phyloP scores from a whole-genome alignment of 2,888 invertebrate species.

The Coecobrya sp. region DNA sequence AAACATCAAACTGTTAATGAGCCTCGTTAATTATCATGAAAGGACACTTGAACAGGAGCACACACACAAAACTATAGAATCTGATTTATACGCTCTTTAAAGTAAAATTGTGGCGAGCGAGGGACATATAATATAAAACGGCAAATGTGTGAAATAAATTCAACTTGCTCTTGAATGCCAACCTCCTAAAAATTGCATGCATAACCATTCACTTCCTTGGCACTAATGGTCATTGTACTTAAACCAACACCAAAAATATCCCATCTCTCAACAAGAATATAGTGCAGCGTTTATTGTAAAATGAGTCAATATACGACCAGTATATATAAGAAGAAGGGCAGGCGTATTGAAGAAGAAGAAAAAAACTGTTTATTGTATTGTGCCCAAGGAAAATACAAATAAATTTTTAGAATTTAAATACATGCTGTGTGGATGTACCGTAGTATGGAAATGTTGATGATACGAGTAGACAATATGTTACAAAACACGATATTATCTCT shows the following conservation, averaged over 20 bases:
- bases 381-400: slow-evolving; percentile 42
- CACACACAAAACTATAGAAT: not conserved
- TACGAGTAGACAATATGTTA: slow-evolving; percentile 1
- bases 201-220: slow-evolving; percentile 68
- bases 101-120: not conserved
- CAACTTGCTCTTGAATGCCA: slow-evolving; percentile 41
- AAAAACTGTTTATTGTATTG: slow-evolving; percentile 14
- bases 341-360: not conserved
- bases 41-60: slow-evolving; percentile 48
- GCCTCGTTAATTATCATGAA: slow-evolving; percentile 46
- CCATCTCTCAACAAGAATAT: slow-evolving; percentile 41
- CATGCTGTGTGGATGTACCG: not conserved
- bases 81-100: not conserved
- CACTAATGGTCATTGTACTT: slow-evolving; percentile 64
- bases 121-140: not conserved
- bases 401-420: slow-evolving; percentile 34
- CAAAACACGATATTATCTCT: slow-evolving; percentile 32
- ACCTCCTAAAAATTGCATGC: not conserved
- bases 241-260: slow-evolving; percentile 53
- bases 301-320: not conserved
- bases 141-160: slow-evolving; percentile 45
- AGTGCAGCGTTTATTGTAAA: not conserved
- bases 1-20: slow-evolving; percentile 20
- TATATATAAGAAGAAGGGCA: not conserved
- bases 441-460: slow-evolving; percentile 20